Conservation (phyloP, 2,113 vertebrate species). For the Corydoras sp. region DNA sequence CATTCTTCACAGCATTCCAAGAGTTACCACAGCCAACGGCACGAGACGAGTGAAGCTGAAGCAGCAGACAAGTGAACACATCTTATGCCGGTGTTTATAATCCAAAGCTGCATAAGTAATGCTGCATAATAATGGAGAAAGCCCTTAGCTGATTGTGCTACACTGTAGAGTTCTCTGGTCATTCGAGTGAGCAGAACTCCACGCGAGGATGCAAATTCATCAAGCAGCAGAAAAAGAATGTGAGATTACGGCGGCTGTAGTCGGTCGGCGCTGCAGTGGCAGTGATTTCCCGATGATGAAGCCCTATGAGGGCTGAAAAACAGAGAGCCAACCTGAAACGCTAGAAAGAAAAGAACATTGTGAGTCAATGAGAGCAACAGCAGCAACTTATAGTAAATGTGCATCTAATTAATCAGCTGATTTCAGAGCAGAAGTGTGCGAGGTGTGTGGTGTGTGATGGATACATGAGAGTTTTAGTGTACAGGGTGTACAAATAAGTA, state of each 20-base stretch:
- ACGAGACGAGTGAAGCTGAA: constrained; percentile 5
- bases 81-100: constrained; percentile 5
- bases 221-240: constrained; percentile 14
- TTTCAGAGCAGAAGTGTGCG: not conserved
- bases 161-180: constrained; percentile 22
- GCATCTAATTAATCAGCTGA: too few relatives aligned
- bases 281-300: constrained; percentile 1
- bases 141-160: constrained; percentile 28
- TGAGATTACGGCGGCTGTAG: constrained; percentile 41
- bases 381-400: too few relatives aligned
- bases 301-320: constrained; percentile 57
- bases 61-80: constrained; percentile 14
- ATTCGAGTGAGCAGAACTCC: too few relatives aligned
- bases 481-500: too few relatives aligned
- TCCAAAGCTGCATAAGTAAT: constrained; percentile 8
- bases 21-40: constrained; percentile 25
- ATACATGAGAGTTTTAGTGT: too few relatives aligned
- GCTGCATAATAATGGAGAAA: too few relatives aligned
- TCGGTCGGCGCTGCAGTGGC: constrained; percentile 32
- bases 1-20: constrained; percentile 53
- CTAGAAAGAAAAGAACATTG: constrained; percentile 35
- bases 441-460: too few relatives aligned
- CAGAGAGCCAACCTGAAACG: constrained; percentile 35
- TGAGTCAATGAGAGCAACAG: too few relatives aligned
- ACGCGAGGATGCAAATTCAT: not conserved